Base-by-base conservation (phyloP, 2,113 vertebrate genomes). In the Entelurus aequoreus region DNA sequence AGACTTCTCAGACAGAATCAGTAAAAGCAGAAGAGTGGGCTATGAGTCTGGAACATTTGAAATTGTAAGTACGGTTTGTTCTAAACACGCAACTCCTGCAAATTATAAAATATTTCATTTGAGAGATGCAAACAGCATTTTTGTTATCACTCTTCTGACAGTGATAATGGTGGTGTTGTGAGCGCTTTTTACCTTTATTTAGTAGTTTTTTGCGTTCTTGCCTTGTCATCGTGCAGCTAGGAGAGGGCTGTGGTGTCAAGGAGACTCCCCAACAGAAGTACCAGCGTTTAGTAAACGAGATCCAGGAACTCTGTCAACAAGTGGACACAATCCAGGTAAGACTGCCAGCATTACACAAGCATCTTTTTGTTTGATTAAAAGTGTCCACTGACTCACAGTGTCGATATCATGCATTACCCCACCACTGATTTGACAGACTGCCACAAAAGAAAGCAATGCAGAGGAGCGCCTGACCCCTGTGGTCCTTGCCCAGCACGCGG, bases 1-100 rank as follows among this genome's bases (percentile, higher is more conserved):
- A 98, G 95, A 98, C 81, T 98, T 98, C 86, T 98, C 96, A 0
- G 96, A 98, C 82, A 90, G 93, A 78, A 95, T 97, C 76, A 93
- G 92, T 80, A 93, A 89, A 85, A 89, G 82, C 72, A 92, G 92
- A 81, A 89, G 92, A 35, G 94, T 93, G 6, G 96, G 96, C 15
- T 97, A 98, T 3, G 93, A 97, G 84, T 94, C 96, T 0, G 96
- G 94, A 55, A 94, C 96, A 12, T 98, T 92, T 59, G 96, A 98
- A 86, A 93, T 98, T 6, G 96, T 98, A 66, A 91, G 90, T 92
- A 69, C 11, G 54, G 54, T 66, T 37, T 59, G n/a, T 36, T 63
- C 1, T 12, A 6, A 51, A 54, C 15, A 64, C 59, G 49, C 10
- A 5, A 46, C 9, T 13, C 38, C 62, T 8, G 8, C 12, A 46